A percentile compares a stretch with the other conserved stretches of the same genome.
Evolutionary conservation across 2,888 invertebrate genomes (phyloP).

Genomic region (Thera britannica): DNA sequence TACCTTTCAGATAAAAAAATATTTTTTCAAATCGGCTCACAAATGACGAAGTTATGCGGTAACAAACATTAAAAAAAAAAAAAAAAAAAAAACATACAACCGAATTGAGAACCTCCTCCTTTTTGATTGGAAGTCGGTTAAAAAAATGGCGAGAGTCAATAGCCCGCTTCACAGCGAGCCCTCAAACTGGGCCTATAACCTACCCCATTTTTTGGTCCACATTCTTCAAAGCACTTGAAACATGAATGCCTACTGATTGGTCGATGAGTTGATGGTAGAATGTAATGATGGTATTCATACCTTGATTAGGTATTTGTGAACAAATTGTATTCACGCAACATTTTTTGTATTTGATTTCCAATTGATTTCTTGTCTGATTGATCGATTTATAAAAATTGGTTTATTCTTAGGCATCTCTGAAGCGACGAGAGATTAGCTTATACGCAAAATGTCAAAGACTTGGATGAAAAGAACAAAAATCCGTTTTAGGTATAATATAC

Average conservation of each 20-base stretch:
- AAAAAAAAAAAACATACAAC: too few relatives aligned
- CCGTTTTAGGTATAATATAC: too few relatives aligned
- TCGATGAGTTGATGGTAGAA: conserved; percentile 43
- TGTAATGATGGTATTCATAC: conserved; percentile 26
- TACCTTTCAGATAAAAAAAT: too few relatives aligned
- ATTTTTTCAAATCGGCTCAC: too few relatives aligned
- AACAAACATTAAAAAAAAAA: too few relatives aligned
- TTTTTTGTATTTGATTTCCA: conserved; percentile 7
- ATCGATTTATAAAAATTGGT: conserved; percentile 22
- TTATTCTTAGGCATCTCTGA: conserved; percentile 29
- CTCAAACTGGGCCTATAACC: conserved; percentile 6
- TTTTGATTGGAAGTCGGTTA: too few relatives aligned
- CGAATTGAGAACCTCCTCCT: too few relatives aligned
- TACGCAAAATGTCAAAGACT: too few relatives aligned
- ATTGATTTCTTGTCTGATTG: conserved; percentile 15
- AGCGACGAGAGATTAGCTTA: too few relatives aligned
- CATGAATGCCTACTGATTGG: conserved; percentile 58
- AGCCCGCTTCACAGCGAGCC: not conserved
- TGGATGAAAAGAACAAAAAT: too few relatives aligned
- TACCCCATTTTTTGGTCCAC: conserved; percentile 17
- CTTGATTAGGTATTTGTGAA: conserved; percentile 29
- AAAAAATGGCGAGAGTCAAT: not conserved
- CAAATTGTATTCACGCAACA: conserved; percentile 12
- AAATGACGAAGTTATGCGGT: too few relatives aligned
- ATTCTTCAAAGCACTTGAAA: not conserved